Conservation (phyloP, 2,113 vertebrate species). For the Chaetura pelagica region DNA sequence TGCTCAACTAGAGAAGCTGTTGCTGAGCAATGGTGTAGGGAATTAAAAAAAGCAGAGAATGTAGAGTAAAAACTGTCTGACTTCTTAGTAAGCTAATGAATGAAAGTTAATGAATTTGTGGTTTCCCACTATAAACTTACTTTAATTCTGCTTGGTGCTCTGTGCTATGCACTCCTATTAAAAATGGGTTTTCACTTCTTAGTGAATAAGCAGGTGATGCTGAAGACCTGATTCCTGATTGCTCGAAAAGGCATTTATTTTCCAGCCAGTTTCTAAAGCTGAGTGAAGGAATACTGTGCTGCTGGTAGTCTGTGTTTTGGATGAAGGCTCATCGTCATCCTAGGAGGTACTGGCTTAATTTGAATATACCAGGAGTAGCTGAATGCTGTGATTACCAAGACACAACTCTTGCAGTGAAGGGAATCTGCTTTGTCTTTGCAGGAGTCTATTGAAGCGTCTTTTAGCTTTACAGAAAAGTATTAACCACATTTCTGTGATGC, state of each 20-base stretch:
- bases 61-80: background rate
- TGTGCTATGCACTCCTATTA: background rate
- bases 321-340: background rate
- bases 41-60: background rate
- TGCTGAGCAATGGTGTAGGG: conserved; percentile 5
- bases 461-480: background rate
- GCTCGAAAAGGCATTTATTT: background rate
- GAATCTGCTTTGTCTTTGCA: background rate
- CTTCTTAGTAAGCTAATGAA: background rate
- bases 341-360: background rate
- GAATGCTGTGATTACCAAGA: background rate
- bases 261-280: background rate
- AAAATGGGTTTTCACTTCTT: background rate
- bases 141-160: background rate
- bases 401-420: background rate
- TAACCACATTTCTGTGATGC: background rate
- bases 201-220: background rate
- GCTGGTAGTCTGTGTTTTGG: background rate
- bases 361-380: background rate
- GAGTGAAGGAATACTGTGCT: too few relatives aligned
- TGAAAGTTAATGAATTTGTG: background rate
- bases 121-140: background rate
- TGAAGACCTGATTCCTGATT: background rate
- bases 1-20: background rate
- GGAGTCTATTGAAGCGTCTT: background rate